These are phyloP conservation scores for Paraescarpia echinospica DNA, from an alignment of 1,140 invertebrate genomes.

Conservation along the genomic window DNA sequence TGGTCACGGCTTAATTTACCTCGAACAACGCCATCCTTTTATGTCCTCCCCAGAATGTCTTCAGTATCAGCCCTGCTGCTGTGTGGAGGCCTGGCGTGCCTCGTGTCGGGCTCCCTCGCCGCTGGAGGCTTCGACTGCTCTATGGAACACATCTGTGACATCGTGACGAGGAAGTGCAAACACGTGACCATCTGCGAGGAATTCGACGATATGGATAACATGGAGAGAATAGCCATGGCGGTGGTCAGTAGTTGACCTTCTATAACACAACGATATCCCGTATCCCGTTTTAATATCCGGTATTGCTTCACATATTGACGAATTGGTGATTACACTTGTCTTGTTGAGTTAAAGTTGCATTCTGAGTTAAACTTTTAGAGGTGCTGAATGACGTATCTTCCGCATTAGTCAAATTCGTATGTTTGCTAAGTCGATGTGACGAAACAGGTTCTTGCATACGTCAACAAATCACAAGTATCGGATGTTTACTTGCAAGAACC, in stretches of 20 bases:
- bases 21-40: not conserved
- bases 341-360: too few relatives aligned
- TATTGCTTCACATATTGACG: not conserved
- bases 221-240: not conserved
- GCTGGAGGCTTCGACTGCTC: not conserved
- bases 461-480: not conserved
- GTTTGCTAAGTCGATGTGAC: not conserved
- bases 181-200: not conserved
- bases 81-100: not conserved
- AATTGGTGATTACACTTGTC: not conserved
- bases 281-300: too few relatives aligned
- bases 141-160: not conserved
- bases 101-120: not conserved
- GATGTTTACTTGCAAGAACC: not conserved
- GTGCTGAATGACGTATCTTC: not conserved
- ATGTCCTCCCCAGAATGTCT: not conserved
- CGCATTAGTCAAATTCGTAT: not conserved
- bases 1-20: not conserved
- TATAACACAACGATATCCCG: too few relatives aligned
- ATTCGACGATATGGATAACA: not conserved
- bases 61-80: not conserved
- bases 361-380: too few relatives aligned
- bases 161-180: not conserved
- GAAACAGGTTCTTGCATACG: not conserved
- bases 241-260: not conserved